Percentiles rank a stretch among this genome's conserved stretches.
Evolutionary conservation across 2,797 vertebrate genomes (phyloP).

Genomic region (Leucoraja ocellata): DNA sequence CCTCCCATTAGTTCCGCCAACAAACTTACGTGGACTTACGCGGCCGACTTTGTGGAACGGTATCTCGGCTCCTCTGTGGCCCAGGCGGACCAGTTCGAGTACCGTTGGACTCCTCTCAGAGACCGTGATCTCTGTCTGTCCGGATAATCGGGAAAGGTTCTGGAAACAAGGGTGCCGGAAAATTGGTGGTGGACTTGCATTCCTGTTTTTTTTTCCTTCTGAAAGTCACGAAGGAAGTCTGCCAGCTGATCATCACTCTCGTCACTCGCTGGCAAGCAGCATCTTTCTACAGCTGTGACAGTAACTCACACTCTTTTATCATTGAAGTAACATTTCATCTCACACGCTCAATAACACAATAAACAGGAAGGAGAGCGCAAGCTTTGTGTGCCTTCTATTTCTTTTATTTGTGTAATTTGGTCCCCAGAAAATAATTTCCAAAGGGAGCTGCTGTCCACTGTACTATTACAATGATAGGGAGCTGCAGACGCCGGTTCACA

Average conservation of each 20-base stretch:
- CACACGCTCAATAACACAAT: neutral
- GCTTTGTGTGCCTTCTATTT: neutral
- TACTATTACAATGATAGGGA: neutral
- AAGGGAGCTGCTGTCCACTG: neutral
- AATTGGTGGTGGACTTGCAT: too few species aligned
- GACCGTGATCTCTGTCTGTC: too few species aligned
- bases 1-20: too few species aligned
- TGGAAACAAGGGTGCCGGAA: too few species aligned
- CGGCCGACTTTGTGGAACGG: too few species aligned
- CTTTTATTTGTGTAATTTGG: neutral
- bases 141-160: too few species aligned
- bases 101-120: too few species aligned
- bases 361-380: neutral
- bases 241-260: neutral
- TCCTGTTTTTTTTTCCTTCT: neutral
- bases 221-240: neutral
- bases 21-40: too few species aligned
- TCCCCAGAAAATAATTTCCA: neutral
- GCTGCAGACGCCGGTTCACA: too few species aligned
- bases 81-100: too few species aligned
- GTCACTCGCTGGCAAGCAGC: neutral
- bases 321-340: neutral
- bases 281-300: neutral
- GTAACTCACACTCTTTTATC: neutral
- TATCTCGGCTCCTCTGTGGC: too few species aligned